phyloP scores from a whole-genome alignment of 2,797 vertebrate genomes.

The Notoglanidium macrostoma region DNA sequence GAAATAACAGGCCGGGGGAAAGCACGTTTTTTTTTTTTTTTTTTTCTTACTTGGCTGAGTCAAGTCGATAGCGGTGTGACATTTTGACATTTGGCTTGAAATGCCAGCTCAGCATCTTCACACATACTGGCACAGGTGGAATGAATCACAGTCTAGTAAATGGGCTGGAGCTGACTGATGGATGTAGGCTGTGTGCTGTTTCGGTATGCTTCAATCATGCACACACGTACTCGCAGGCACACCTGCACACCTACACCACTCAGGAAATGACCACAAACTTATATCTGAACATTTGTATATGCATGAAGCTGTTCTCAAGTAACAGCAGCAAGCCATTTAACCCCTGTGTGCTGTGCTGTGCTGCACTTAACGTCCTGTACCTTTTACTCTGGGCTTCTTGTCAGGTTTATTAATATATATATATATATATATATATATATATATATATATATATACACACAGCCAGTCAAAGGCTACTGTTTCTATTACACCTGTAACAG shows the following conservation, averaged over 20 bases:
- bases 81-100: conserved; percentile 24
- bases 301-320: neutral
- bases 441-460: too few relatives aligned
- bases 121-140: neutral
- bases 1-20: conserved; percentile 10
- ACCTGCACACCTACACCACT: conserved; percentile 20
- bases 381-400: neutral
- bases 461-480: neutral
- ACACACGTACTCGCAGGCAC: neutral
- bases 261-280: conserved; percentile 15
- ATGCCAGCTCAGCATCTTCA: conserved; percentile 19
- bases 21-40: neutral
- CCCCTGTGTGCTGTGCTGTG: neutral
- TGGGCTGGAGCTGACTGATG: too few relatives aligned
- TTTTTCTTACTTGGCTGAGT: conserved; percentile 1
- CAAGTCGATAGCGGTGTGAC: neutral
- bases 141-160: conserved; percentile 17
- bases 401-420: neutral
- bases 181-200: too few relatives aligned
- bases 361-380: neutral
- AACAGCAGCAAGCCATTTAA: conserved; percentile 17
- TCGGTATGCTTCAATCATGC: too few relatives aligned
- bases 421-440: too few relatives aligned
- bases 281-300: conserved; percentile 22
- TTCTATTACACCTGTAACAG: neutral